These are phyloP conservation scores for Sminthurides bifidus DNA, from an alignment of 1,140 invertebrate species.

Conservation along the genomic window DNA sequence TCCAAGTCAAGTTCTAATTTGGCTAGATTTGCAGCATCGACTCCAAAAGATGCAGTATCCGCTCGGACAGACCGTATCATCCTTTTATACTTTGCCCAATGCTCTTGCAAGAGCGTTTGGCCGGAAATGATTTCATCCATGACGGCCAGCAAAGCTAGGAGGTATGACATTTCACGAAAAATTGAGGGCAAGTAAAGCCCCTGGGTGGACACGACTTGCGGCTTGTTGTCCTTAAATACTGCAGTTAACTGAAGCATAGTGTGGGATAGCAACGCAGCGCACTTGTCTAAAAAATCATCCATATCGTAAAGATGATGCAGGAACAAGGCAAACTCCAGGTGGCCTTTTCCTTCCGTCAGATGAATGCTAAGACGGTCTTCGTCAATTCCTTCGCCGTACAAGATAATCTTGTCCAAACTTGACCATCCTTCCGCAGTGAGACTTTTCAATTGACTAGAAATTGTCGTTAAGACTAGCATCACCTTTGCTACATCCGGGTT, in stretches of 20 bases:
- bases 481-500: conserved; percentile 27
- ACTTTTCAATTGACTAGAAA: conserved; percentile 17
- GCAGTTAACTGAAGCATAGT: conserved; percentile 18
- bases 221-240: conserved; percentile 28
- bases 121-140: conserved; percentile 56
- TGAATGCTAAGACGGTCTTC: neutral
- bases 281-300: conserved; percentile 4
- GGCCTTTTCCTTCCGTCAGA: conserved; percentile 26
- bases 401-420: conserved; percentile 13
- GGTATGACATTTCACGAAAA: conserved; percentile 51
- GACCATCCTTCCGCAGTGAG: conserved; percentile 7
- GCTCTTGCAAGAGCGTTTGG: conserved; percentile 48
- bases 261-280: conserved; percentile 7
- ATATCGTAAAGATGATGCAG: conserved; percentile 23
- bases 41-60: conserved; percentile 50
- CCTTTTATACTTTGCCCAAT: conserved; percentile 57
- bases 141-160: conserved; percentile 55
- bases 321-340: conserved; percentile 20
- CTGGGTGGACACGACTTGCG: conserved; percentile 24
- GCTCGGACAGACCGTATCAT: conserved; percentile 55
- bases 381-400: conserved; percentile 28
- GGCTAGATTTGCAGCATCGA: conserved; percentile 43
- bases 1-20: conserved; percentile 54
- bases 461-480: conserved; percentile 19
- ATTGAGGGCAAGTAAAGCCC: conserved; percentile 33